Evolutionary conservation across 2,888 invertebrate species (phyloP), one percentile per base, ranked within the genome.

Genomic region (Glyphotaelius pellucidus): DNA sequence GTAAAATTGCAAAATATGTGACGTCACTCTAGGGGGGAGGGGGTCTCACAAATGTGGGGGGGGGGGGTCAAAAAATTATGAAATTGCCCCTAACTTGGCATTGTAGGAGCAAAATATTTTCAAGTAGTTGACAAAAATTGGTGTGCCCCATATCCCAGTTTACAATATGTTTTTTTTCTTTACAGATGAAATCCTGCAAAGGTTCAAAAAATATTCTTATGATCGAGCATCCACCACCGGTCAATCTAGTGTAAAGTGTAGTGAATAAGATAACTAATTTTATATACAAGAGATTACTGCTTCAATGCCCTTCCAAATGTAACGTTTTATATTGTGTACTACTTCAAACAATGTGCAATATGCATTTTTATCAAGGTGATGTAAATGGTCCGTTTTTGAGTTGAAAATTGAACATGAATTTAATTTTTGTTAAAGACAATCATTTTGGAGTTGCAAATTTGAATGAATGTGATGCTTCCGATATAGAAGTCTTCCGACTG

Each of bases 141-240:
- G 19, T 14, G 19, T 52, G 52, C 52, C 19, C 15, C 19, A 19
- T 25, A 67, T 67, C 5, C 25, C 25, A 5, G 7, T 25, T 67
- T 67, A 67, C 25, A 67, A 25, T n/a, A 67, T 67, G 32, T 32
- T 81, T 81, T 31, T 30, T 89, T 89, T 92, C 67, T 31, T 89
- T 92, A 80, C 92, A 92, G 92, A 83, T 92, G 35, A 92, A 92
- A 31, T 92, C 92, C 30, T 92, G 92, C 89, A 92, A 92, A 89
- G 92, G 92, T 32, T 83, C 90, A 32, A 92, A 92, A 92, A 84
- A 92, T 31, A 79, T n/a, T 79, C 80, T 79, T 4, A 52, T 87
- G 31, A 14, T 32, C 4, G 47, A 87, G 19, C 84, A 84, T 67
- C 67, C 67, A 9, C 67, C 67, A 7, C 67, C 67, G 25, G 67